These are phyloP conservation scores for Nerophis ophidion DNA, from an alignment of 2,113 vertebrate genomes.

Conservation along the genomic window DNA sequence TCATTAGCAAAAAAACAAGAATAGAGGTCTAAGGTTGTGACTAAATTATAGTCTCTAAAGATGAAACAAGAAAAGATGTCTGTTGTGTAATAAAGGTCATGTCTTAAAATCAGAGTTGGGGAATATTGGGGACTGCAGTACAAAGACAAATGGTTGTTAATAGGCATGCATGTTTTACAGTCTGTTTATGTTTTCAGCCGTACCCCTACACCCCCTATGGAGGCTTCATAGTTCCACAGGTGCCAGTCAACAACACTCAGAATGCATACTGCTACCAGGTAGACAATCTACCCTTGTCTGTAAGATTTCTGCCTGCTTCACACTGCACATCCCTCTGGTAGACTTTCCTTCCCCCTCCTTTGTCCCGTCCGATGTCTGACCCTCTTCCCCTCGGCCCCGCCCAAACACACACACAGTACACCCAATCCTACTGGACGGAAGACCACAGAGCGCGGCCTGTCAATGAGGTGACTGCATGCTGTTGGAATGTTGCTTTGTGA, in stretches of 20 bases:
- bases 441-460: constrained; percentile 61
- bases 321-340: not conserved
- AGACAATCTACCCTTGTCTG: constrained; percentile 9
- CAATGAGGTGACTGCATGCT: constrained; percentile 61
- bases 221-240: constrained; percentile 75
- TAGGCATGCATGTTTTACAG: not conserved
- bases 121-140: constrained; percentile 13
- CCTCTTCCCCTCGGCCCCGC: constrained; percentile 1
- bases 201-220: constrained; percentile 77
- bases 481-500: constrained; percentile 3
- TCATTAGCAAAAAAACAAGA: constrained; percentile 12
- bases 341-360: constrained; percentile 7
- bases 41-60: not conserved
- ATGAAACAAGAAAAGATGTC: not conserved
- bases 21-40: constrained; percentile 14
- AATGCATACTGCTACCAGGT: constrained; percentile 85
- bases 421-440: constrained; percentile 53
- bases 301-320: not conserved
- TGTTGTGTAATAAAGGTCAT: not conserved
- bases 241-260: constrained; percentile 81
- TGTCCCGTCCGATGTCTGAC: constrained; percentile 28
- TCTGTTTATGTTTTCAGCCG: constrained; percentile 62
- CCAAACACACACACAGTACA: constrained; percentile 45
- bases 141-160: too few relatives aligned
- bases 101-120: constrained; percentile 2